These are phyloP conservation scores for Oreochromis mossambicus DNA, from an alignment of 2,797 vertebrate genomes.

Conservation along the genomic window DNA sequence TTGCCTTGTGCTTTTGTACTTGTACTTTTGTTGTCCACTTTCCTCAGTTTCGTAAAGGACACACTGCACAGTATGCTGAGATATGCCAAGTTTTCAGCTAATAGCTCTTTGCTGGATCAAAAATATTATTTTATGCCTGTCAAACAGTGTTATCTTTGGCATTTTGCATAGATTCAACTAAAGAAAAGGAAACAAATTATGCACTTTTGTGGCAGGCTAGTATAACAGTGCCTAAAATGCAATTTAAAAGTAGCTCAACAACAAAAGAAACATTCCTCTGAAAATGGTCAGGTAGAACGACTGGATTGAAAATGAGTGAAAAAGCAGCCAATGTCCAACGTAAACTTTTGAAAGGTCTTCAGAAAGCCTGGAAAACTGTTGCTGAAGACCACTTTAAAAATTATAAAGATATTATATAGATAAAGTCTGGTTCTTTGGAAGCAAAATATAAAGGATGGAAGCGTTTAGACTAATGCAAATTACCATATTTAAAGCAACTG, in stretches of 20 bases:
- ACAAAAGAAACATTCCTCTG: background rate
- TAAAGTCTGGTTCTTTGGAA: background rate
- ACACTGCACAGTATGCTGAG: background rate
- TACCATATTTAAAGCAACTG: background rate
- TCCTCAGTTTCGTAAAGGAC: background rate
- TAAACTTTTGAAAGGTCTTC: background rate
- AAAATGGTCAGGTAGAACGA: background rate
- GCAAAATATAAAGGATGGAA: background rate
- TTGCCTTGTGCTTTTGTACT: too few species aligned
- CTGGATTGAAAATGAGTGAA: background rate
- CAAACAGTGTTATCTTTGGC: background rate
- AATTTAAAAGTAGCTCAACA: background rate
- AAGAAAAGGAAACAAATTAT: background rate
- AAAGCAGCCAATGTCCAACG: background rate
- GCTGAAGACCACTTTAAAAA: background rate
- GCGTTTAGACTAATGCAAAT: background rate
- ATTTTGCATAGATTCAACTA: background rate
- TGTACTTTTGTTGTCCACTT: background rate
- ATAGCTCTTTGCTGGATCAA: background rate
- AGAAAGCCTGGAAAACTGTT: background rate
- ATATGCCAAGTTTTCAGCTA: background rate
- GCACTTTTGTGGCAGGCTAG: background rate
- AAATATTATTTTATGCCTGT: background rate
- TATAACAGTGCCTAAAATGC: background rate
- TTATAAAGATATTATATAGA: background rate